These are phyloP conservation scores for Cassiopea andromeda DNA, from an alignment of 30 jellyfish, hydroid and myxozoan genomes.

Conservation along the genomic window DNA sequence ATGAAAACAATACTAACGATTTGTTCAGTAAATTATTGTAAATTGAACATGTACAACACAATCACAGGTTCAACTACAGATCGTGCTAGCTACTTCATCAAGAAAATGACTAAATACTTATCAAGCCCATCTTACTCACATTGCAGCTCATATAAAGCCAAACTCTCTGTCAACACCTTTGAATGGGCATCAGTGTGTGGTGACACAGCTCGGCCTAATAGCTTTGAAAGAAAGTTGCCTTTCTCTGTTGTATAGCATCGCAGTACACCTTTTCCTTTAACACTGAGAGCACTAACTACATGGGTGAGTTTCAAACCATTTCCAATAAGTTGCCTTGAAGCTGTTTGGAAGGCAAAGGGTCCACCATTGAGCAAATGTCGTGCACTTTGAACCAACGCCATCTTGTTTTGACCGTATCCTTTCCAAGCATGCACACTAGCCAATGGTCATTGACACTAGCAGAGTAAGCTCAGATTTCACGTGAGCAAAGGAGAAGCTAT, in stretches of 20 bases:
- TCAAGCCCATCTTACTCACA: constrained; percentile 43
- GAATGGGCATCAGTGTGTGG: constrained; percentile 92
- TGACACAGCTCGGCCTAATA: constrained; percentile 67
- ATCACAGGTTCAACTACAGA: too few species aligned
- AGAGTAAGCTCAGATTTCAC: neutral
- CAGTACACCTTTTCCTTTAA: neutral
- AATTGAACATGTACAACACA: too few species aligned
- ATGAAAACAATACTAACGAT: too few species aligned
- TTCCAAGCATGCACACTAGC: too few species aligned
- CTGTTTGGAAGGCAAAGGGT: neutral
- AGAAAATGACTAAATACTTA: neutral
- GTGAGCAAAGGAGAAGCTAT: neutral
- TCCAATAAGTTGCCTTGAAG: neutral
- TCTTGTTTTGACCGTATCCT: too few species aligned
- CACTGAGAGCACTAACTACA: neutral
- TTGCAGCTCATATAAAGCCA: constrained; percentile 76
- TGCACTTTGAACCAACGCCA: constrained; percentile 16
- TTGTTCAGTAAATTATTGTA: too few species aligned
- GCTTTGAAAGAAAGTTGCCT: constrained; percentile 50
- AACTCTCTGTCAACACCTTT: constrained; percentile 71
- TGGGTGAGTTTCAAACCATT: neutral
- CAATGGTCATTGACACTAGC: too few species aligned
- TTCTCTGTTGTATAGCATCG: constrained; percentile 45
- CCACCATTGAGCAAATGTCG: neutral
- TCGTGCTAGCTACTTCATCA: too few species aligned